These are phyloP conservation scores for Drosophila ochracea DNA, from an alignment of 2,888 invertebrate genomes.

Conservation along the genomic window DNA sequence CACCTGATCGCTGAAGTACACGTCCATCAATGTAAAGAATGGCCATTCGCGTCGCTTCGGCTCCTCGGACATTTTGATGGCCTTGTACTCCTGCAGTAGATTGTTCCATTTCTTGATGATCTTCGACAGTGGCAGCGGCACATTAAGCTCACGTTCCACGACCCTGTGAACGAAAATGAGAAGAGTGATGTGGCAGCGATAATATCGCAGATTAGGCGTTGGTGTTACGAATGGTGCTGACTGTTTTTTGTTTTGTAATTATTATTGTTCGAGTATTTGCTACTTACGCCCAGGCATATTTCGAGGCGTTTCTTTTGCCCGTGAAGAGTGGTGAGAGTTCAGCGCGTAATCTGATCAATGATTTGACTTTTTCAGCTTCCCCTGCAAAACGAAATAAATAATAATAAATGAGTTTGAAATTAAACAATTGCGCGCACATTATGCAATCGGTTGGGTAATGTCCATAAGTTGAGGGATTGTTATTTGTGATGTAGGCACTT, in stretches of 20 bases:
- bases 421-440: conserved; percentile 52
- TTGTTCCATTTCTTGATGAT: conserved; percentile 86
- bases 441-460: conserved; percentile 44
- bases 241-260: background rate
- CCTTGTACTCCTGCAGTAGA: conserved; percentile 85
- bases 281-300: conserved; percentile 86
- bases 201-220: conserved; percentile 32
- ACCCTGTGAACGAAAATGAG: conserved; percentile 69
- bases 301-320: conserved; percentile 85
- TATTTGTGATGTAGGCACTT: conserved; percentile 14
- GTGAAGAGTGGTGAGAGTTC: conserved; percentile 85
- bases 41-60: conserved; percentile 86
- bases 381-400: conserved; percentile 67
- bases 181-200: conserved; percentile 20
- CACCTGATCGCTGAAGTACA: conserved; percentile 85
- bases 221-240: conserved; percentile 9
- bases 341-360: conserved; percentile 85
- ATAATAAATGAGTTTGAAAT: conserved; percentile 38
- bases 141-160: conserved; percentile 85
- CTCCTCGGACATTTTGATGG: conserved; percentile 85
- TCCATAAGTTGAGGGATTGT: conserved; percentile 24
- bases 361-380: conserved; percentile 86
- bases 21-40: conserved; percentile 85
- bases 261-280: conserved; percentile 9
- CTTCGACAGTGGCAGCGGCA: conserved; percentile 85